Evolutionary conservation across 2,797 vertebrate species (phyloP).

Genomic region (Micrastur ruficollis): DNA sequence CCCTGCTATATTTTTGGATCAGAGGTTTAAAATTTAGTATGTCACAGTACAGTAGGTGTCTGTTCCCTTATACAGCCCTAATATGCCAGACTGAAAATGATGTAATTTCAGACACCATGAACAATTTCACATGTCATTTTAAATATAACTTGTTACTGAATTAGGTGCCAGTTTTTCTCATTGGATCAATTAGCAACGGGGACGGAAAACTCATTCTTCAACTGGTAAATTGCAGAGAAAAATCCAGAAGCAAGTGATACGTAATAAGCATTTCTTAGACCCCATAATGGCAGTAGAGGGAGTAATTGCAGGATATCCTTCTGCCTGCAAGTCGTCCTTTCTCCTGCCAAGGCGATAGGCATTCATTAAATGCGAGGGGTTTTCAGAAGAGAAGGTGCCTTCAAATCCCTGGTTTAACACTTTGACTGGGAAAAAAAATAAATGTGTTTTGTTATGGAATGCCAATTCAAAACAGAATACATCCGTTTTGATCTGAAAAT

Average conservation of each 20-base stretch:
- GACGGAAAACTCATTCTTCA: conserved; percentile 60
- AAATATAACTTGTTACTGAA: conserved; percentile 51
- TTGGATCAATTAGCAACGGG: conserved; percentile 52
- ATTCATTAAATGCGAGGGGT: background rate
- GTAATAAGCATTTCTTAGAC: conserved; percentile 43
- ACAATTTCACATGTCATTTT: conserved; percentile 49
- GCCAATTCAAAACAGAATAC: background rate
- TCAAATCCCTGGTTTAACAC: background rate
- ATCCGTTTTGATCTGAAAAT: background rate
- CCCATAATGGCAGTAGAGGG: background rate
- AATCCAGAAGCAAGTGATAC: conserved; percentile 40
- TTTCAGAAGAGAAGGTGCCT: background rate
- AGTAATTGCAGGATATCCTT: conserved; percentile 59
- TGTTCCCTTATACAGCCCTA: conserved; percentile 11
- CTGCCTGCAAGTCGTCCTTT: conserved; percentile 26
- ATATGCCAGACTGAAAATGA: conserved; percentile 49
- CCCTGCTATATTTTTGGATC: background rate
- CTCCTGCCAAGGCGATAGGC: background rate
- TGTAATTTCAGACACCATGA: conserved; percentile 45
- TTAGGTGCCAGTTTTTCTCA: conserved; percentile 56
- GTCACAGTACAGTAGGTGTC: conserved; percentile 30
- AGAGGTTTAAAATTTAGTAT: conserved; percentile 46
- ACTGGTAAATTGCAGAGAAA: conserved; percentile 53
- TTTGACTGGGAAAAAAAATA: background rate
- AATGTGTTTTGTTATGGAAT: background rate